A percentile compares a stretch with the other conserved stretches of the same genome.
These are phyloP conservation scores for Loris lydekkerianus DNA, from an alignment of 2,797 vertebrate genomes.

Conservation along the genomic window DNA sequence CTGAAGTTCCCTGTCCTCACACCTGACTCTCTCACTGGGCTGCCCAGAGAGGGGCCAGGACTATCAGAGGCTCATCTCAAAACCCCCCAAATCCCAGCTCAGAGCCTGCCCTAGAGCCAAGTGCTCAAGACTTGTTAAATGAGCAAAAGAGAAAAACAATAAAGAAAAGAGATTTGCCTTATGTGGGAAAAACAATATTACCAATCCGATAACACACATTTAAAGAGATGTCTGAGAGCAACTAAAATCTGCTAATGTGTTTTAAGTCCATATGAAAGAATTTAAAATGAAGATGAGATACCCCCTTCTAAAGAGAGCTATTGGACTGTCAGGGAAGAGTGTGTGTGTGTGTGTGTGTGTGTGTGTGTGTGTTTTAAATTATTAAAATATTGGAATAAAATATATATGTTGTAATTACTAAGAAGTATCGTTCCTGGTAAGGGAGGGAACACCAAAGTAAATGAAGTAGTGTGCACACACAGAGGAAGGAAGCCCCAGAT, in stretches of 20 bases:
- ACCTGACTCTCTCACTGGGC: background rate
- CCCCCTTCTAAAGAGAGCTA: background rate
- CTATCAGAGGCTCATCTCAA: background rate
- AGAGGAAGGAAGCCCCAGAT: background rate
- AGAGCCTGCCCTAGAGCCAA: background rate
- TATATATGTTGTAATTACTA: background rate
- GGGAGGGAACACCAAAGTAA: background rate
- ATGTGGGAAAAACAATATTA: background rate
- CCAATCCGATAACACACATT: background rate
- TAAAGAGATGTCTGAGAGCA: background rate
- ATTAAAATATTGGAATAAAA: conserved; percentile 16
- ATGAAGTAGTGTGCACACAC: background rate
- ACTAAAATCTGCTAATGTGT: background rate
- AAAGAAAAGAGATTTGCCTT: background rate
- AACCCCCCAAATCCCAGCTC: no score
- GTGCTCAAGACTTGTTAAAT: background rate
- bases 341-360: no score
- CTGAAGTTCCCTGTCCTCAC: background rate
- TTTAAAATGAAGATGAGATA: background rate
- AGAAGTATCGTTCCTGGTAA: background rate
- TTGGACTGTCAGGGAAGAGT: background rate
- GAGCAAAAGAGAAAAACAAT: background rate
- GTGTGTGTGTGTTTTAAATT: background rate
- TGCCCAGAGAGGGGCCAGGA: background rate
- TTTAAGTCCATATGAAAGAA: background rate